Evolutionary conservation across 2,113 vertebrate species (phyloP).

Genomic region (Oreochromis tanganicae): DNA sequence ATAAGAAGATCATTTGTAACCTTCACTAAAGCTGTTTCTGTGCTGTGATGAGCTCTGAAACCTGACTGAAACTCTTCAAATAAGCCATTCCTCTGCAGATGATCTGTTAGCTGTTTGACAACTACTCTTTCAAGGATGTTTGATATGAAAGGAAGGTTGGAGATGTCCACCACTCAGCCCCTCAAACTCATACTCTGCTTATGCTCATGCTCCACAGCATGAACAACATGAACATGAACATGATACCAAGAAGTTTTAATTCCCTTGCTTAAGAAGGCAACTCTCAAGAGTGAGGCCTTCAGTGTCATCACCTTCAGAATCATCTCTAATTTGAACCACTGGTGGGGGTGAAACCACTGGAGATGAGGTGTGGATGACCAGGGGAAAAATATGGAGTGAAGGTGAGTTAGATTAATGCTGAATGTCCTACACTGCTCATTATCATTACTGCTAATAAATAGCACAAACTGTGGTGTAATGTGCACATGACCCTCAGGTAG

Average conservation of each 20-base stretch:
- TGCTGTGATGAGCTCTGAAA: neutral
- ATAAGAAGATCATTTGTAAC: too few relatives aligned
- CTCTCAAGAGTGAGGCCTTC: neutral
- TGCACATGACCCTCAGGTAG: neutral
- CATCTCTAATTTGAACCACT: neutral
- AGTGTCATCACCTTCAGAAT: neutral
- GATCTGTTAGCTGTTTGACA: neutral
- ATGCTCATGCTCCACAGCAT: neutral
- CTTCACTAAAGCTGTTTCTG: neutral
- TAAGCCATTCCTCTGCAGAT: neutral
- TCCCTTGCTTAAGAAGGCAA: neutral
- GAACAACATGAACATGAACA: neutral
- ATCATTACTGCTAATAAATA: neutral
- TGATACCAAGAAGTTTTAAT: accelerated
- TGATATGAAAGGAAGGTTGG: too few relatives aligned
- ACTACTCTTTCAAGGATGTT: neutral
- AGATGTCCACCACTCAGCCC: neutral
- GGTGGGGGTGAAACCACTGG: neutral
- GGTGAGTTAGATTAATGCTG: neutral
- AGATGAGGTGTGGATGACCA: neutral
- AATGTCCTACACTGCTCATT: neutral
- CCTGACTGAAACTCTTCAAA: neutral
- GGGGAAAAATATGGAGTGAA: neutral
- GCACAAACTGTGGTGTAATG: neutral
- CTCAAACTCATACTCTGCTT: neutral